These are phyloP conservation scores for Thryonomys swinderianus DNA, from an alignment of 2,113 vertebrate genomes.

Conservation along the genomic window DNA sequence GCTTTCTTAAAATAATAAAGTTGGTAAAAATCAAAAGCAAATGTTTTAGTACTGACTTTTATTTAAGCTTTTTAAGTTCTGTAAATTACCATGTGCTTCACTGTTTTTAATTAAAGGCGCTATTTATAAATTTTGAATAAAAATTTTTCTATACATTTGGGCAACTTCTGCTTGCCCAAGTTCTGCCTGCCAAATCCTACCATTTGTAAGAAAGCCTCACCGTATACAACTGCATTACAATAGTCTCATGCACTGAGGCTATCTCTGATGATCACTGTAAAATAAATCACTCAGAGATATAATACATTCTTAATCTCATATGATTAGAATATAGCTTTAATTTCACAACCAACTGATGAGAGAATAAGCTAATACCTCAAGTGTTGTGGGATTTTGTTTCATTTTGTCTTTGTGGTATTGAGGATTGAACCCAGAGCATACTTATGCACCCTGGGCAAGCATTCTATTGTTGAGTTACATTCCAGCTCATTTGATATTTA, in stretches of 20 bases:
- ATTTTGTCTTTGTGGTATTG: background rate
- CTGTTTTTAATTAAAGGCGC: conserved; percentile 61
- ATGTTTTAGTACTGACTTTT: conserved; percentile 50
- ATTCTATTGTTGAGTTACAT: background rate
- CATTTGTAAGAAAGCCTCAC: conserved; percentile 36
- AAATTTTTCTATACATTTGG: conserved; percentile 54
- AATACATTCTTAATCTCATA: background rate
- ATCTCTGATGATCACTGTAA: background rate
- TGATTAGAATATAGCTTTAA: background rate
- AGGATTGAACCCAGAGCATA: background rate
- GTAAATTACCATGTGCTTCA: conserved; percentile 24
- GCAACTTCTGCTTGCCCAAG: background rate
- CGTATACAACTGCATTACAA: background rate
- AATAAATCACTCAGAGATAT: background rate
- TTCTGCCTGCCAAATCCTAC: conserved; percentile 43
- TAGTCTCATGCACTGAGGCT: background rate
- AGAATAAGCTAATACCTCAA: background rate
- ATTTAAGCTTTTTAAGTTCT: conserved; percentile 57
- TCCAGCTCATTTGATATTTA: background rate
- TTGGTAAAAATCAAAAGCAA: conserved; percentile 61
- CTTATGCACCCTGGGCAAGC: background rate
- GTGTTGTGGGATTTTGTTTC: background rate
- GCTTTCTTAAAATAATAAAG: conserved; percentile 38
- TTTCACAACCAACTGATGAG: conserved; percentile 25
- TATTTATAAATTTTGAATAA: conserved; percentile 54